Evolutionary conservation across 2,888 invertebrate species (phyloP).

Genomic region (Pteria penguin): DNA sequence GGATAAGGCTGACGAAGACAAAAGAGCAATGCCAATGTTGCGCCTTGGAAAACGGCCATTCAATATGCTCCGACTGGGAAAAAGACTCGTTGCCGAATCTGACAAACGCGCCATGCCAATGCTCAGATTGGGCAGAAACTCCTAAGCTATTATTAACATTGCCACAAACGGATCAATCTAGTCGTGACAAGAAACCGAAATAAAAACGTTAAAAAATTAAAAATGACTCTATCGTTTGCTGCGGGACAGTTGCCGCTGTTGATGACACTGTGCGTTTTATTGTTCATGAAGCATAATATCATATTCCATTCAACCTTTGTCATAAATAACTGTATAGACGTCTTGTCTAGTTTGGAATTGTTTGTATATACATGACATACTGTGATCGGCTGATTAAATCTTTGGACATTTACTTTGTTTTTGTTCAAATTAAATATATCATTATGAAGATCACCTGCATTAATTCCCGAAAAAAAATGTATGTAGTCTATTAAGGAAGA

Average conservation of each 20-base stretch:
- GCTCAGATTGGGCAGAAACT: constrained; percentile 56
- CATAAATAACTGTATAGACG: not conserved
- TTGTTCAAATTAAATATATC: no score
- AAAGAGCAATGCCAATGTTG: constrained; percentile 68
- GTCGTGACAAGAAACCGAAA: no score
- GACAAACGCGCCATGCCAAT: constrained; percentile 60
- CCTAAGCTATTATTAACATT: no score
- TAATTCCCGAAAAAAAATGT: no score
- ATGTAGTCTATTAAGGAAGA: no score
- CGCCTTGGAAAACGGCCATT: constrained; percentile 70
- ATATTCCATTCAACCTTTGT: not conserved
- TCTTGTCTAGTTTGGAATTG: not conserved
- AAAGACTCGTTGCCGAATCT: constrained; percentile 50
- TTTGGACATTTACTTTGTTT: not conserved
- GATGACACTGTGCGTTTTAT: not conserved
- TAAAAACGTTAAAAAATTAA: no score
- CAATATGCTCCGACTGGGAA: constrained; percentile 69
- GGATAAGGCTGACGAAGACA: constrained; percentile 41
- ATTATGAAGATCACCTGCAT: no score
- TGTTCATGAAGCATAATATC: no score
- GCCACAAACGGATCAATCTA: no score
- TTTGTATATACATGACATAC: not conserved
- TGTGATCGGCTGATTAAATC: not conserved
- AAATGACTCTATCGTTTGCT: no score
- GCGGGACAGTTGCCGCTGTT: not conserved